Evolutionary conservation across 1,140 invertebrate species (phyloP), one percentile per base, ranked within the genome.

Genomic region (Drosophila azteca): DNA sequence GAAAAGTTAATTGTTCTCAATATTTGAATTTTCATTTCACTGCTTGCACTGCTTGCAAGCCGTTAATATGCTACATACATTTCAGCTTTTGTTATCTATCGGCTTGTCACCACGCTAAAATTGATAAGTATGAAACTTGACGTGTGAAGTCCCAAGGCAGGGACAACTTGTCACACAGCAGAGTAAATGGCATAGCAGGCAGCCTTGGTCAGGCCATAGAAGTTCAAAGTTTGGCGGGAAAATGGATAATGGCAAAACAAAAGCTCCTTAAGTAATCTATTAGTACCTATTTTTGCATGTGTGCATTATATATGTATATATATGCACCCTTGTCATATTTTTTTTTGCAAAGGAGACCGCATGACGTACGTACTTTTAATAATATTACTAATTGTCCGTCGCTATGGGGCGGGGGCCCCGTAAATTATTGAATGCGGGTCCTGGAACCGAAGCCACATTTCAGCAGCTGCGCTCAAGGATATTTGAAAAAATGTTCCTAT

Each of bases 401-500:
- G 39, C 9, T 26, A 61, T 49, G 8, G n/a, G n/a, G n/a, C 15
- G 50, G 17, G 41, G 17, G 44, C 29, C 31, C 26, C 75, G 41
- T 77, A 50, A 77, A 82, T 73, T 62, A 77, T 80, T 85, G 29
- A 85, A 43, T n/a, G 44, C 26, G 45, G 35, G 13, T 41, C 29
- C 9, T 55, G 62, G 43, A 80, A 51, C 26, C 46, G 9, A 60
- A 26, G 31, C 26, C 46, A 41, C 26, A 44, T 54, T 50, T 66
- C 17, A 57, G 13, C 83, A 87, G 83, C 71, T 87, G 83, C 53
- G 44, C 6, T 51, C 63, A 87, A 79, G 83, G 83, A 58, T 68
- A 70, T 69, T 72, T 50, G 11, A 72, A 76, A 76, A 80, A 58
- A 39, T n/a, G 57, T 22, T 24, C 43, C 24, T 44, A 48, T 59